Base-by-base conservation (phyloP, 2,888 invertebrate species). In the Parnassius glacialis region DNA sequence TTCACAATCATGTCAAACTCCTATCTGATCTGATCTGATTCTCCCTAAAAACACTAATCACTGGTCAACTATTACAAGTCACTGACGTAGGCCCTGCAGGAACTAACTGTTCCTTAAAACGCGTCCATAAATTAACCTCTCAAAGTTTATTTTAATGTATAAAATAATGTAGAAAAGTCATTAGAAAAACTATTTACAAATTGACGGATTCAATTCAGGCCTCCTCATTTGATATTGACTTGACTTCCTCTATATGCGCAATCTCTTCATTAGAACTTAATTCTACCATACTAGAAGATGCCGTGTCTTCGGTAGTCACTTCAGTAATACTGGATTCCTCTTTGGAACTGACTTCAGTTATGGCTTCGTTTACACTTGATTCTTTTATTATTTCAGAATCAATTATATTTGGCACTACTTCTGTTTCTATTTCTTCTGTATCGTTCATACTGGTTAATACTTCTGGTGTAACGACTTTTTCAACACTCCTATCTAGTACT, bases 161-260 rank as follows among this genome's bases (percentile, higher is more conserved):
- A 68, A 68, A 69, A 65, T 52, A 62, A 67, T 48, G 58, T 65
- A 68, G 61, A 69, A 69, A 68, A 68, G 59, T 65, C 53, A 70
- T 56, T 62, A 60, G 64, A 67, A 64, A 34, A 67, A 65, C 53
- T 57, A 57, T 52, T 58, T 61, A 65, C 61, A 63, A 13, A 16
- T 43, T n/a, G 50, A 68, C 69, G 66, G 67, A 70, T 62, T 65
- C 65, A 61, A 20, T 57, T 63, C 64, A 68, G 64, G 67, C 67
- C 57, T 67, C 64, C 55, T 72, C 72, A 52, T 65, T 71, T 12
- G 67, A 65, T 42, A 79, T 74, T 2, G 76, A 68, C 63, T 81
- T 81, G 3, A 77, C 75, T 71, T 82, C 81, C 20, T 64, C 71
- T 13, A 52, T 9, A n/a, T 59, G 54, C 10, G 20, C 52, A 9